phyloP scores from a whole-genome alignment of 2,888 invertebrate genomes.

The Glaucopsyche alexis region DNA sequence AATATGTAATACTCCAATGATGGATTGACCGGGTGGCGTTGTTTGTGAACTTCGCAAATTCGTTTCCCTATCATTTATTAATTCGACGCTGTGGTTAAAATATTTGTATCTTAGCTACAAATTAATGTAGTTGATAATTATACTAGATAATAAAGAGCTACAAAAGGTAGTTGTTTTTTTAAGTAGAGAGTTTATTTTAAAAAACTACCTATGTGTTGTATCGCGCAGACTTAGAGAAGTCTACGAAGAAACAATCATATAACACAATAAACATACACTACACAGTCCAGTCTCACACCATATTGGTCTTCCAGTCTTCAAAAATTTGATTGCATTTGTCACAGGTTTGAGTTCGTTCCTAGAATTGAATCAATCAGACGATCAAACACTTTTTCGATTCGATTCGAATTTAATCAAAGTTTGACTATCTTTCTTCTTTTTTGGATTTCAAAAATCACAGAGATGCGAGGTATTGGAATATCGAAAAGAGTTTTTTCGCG shows the following conservation, averaged over 20 bases:
- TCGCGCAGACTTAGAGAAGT: too few relatives aligned
- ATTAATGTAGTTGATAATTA: neutral
- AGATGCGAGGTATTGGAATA: neutral
- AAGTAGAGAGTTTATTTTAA: too few relatives aligned
- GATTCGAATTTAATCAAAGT: neutral
- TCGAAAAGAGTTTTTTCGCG: too few relatives aligned
- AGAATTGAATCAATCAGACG: neutral
- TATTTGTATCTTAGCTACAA: neutral
- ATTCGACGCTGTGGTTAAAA: neutral
- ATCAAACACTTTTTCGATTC: neutral
- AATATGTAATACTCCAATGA: slow-evolving; percentile 45
- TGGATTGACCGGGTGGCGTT: slow-evolving; percentile 45
- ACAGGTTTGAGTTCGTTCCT: neutral
- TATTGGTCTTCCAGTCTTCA: neutral
- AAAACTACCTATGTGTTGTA: too few relatives aligned
- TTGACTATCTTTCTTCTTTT: neutral
- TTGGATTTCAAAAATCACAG: neutral
- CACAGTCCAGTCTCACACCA: too few relatives aligned
- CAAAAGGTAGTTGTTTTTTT: too few relatives aligned
- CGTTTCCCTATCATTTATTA: slow-evolving; percentile 38
- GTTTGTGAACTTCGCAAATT: slow-evolving; percentile 46
- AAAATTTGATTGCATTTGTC: neutral
- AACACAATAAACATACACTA: too few relatives aligned
- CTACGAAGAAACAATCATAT: too few relatives aligned
- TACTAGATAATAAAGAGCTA: neutral